Evolutionary conservation across 23 tunicate genomes (phyloP).

Genomic region (Diplosoma virens): DNA sequence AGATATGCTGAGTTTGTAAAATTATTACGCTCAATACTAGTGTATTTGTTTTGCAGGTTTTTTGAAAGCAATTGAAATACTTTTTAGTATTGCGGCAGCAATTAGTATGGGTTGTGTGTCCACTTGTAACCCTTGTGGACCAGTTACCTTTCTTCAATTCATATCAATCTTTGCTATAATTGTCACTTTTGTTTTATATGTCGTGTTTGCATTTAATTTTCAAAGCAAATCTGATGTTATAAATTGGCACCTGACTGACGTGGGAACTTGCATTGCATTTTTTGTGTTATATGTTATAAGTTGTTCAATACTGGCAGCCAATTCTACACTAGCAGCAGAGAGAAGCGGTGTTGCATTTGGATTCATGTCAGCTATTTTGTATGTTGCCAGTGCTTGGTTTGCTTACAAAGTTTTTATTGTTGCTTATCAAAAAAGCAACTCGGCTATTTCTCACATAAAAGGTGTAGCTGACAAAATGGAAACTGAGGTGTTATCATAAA

Average conservation of each 20-base stretch:
- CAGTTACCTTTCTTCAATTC: slow-evolving; percentile 43
- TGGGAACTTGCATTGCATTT: slow-evolving; percentile 11
- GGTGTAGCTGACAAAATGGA: slow-evolving; percentile 44
- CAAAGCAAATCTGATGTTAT: slow-evolving; percentile 36
- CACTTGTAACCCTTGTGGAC: slow-evolving; percentile 34
- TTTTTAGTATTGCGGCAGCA: slow-evolving; percentile 45
- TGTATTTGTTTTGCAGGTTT: slow-evolving; percentile 46
- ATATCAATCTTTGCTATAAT: slow-evolving; percentile 47
- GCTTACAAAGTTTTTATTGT: slow-evolving; percentile 47
- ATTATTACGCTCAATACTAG: no score
- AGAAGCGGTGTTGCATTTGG: slow-evolving; percentile 67
- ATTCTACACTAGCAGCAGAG: slow-evolving; percentile 4
- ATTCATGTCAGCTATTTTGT: slow-evolving; percentile 30
- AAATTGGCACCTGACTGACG: slow-evolving; percentile 63
- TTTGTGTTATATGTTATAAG: slow-evolving; percentile 36
- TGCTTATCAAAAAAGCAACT: slow-evolving; percentile 41
- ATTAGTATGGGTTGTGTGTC: slow-evolving; percentile 49
- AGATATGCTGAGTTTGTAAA: no score
- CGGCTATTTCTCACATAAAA: slow-evolving; percentile 50
- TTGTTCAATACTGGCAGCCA: slow-evolving; percentile 36
- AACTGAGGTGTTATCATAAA: slow-evolving; percentile 34
- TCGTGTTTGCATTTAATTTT: slow-evolving; percentile 41
- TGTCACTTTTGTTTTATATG: slow-evolving; percentile 20
- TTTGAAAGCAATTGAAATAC: slow-evolving; percentile 47
- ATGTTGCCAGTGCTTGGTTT: slow-evolving; percentile 51